Base-by-base conservation (phyloP, 2,797 vertebrate species). In the Mus spretus region DNA sequence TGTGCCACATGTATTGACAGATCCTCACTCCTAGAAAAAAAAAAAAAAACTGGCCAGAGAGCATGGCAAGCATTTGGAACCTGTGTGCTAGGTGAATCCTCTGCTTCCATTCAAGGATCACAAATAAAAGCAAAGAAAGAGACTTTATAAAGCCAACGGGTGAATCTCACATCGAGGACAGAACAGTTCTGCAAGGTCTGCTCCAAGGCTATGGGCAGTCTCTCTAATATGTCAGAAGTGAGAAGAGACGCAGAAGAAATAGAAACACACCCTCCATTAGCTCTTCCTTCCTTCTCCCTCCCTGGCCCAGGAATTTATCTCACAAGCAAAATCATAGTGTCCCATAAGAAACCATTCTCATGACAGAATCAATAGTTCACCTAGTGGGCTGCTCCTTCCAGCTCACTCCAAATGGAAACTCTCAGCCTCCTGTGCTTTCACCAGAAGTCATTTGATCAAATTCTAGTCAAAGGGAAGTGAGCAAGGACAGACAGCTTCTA, bases 401-500 rank as follows among this genome's bases (percentile, higher is more conserved):
- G 10, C 4, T 4, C 17, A 0, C 13, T 4, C 8, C 50, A 53
- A 0, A 20, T 20, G 26, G 28, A 89, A 44, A 65, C 59, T 95
- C 55, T 65, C 13, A 83, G 85, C 57, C 55, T 83, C 34, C 59
- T 14, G 44, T 75, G 79, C 31, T 65, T 20, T 63, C 72, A 61
- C 34, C 31, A 85, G 34, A 88, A 61, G 59, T 28, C 55, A 65
- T 65, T 67, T 92, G 82, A 90, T 59, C 34, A 44, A 31, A 92
- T 80, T 89, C 85, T 86, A 61, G 26, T 50, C 70, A 87, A 74
- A 82, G 78, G n/a, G 14, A 79, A 93, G 19, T 90, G 83, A 89
- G 81, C 22, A 14, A 91, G 37, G 31, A 26, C 1, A 22, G 88
- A 31, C 34, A 88, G 57, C 70, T 75, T 94, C 85, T 85, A 78